Conservation (phyloP, 2,113 vertebrate genomes). For the Todiramphus saurophagus region DNA sequence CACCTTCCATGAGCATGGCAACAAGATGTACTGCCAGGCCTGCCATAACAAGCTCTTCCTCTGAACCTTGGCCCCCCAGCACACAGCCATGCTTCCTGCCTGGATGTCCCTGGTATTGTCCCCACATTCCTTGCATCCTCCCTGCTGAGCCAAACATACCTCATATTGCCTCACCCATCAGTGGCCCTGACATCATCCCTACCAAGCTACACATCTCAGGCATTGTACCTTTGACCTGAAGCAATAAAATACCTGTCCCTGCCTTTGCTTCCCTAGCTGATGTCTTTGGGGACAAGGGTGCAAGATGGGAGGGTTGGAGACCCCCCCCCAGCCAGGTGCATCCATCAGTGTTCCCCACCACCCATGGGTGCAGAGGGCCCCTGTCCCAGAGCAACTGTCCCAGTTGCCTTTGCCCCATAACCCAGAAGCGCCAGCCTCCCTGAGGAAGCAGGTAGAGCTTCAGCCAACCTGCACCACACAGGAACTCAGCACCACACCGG, state of each 20-base stretch:
- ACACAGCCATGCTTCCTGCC: background rate
- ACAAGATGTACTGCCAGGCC: slow-evolving; percentile 83
- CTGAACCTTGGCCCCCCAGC: background rate
- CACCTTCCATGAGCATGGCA: slow-evolving; percentile 76
- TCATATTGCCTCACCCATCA: background rate
- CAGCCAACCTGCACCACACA: accelerated
- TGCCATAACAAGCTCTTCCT: slow-evolving; percentile 85
- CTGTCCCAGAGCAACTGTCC: too few relatives aligned
- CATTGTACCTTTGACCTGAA: background rate
- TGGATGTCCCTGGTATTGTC: accelerated
- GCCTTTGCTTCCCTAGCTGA: background rate
- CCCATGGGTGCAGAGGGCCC: accelerated
- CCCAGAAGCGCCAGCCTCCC: too few relatives aligned
- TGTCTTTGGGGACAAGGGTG: background rate
- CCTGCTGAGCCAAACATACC: background rate
- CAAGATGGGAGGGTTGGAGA: background rate
- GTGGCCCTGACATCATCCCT: background rate
- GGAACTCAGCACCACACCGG: too few relatives aligned
- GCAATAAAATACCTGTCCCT: background rate
- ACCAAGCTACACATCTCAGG: accelerated
- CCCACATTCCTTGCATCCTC: background rate
- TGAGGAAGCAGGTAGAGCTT: background rate
- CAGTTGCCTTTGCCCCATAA: background rate
- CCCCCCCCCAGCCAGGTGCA: accelerated
- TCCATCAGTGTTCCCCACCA: background rate